Percentiles rank a stretch among this genome's conserved stretches.
These are phyloP conservation scores for Andrena camellia DNA, from an alignment of 2,888 invertebrate species.

Conservation along the genomic window DNA sequence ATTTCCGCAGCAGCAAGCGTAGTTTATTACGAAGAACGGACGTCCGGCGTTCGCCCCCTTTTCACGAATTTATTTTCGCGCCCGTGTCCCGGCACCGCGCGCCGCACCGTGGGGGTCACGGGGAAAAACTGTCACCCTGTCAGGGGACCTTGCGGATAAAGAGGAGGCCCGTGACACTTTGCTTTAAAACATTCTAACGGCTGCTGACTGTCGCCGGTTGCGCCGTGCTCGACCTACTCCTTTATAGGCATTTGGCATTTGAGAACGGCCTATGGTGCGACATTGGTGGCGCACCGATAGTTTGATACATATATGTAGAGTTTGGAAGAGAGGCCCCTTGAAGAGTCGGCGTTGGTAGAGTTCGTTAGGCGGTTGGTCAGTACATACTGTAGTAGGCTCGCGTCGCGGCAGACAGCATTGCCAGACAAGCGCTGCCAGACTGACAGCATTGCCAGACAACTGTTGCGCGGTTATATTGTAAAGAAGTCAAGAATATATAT, in stretches of 20 bases:
- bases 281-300: no score
- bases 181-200: conserved; percentile 28
- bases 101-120: not conserved
- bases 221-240: not conserved
- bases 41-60: conserved; percentile 63
- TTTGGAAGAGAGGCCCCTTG: no score
- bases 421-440: no score
- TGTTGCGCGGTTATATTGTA: no score
- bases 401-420: no score
- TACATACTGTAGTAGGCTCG: no score
- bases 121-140: conserved; percentile 10
- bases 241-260: not conserved
- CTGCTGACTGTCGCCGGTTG: not conserved
- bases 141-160: conserved; percentile 11
- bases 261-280: no score
- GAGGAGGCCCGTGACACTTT: conserved; percentile 14
- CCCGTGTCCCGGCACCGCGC: not conserved
- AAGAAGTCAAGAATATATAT: no score
- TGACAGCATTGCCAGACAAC: no score
- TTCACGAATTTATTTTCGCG: conserved; percentile 60
- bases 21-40: conserved; percentile 71
- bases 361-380: no score
- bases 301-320: no score
- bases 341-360: no score
- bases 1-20: conserved; percentile 65